Evolutionary conservation across 2,888 invertebrate genomes (phyloP), one percentile per base, ranked within the genome.

Genomic region (Caenorhabditis japonica): DNA sequence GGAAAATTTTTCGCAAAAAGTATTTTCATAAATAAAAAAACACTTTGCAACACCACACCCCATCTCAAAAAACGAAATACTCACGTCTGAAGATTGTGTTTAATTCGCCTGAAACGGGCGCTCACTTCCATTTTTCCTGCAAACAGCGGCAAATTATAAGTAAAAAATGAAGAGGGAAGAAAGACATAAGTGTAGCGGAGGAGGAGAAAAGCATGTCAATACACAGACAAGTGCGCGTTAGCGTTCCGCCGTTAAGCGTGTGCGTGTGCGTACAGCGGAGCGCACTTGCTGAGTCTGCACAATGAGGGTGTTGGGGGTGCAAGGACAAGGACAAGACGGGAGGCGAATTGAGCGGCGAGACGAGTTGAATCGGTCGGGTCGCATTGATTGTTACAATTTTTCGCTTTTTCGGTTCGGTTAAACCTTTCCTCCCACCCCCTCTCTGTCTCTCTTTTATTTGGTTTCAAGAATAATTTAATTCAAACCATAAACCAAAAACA

Each of bases 141-240:
- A 59, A 55, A 71, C 56, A 56, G 56, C 55, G 55, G 62, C 51
- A 51, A 58, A 56, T 41, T 43, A 47, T 19, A 70, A 44, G 70
- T 51, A 56, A 62, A 49, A 71, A 71, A 58, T 56, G 56, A 64
- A 71, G 61, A 39, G 56, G 53, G 52, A 58, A 52, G n/a, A 17
- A 33, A 49, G 33, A 49, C n/a, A 70, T 49, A 60, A 60, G 60
- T 70, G 60, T 70, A 49, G 56, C 66, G 51, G 56, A 13, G 56
- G 30, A 66, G 56, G 56, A n/a, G 56, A n/a, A 66, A 66, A 66
- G 66, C 66, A 56, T 66, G 66, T 66, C 66, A 66, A 66, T 66
- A 66, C 33, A 58, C 66, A 44, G 53, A 53, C 44, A 19, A 52
- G 44, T 64, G 56, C 51, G 56, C 66, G 55, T 62, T 46, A 53